Evolutionary conservation across 2,113 vertebrate genomes (phyloP).

Genomic region (Ptyas mucosa): DNA sequence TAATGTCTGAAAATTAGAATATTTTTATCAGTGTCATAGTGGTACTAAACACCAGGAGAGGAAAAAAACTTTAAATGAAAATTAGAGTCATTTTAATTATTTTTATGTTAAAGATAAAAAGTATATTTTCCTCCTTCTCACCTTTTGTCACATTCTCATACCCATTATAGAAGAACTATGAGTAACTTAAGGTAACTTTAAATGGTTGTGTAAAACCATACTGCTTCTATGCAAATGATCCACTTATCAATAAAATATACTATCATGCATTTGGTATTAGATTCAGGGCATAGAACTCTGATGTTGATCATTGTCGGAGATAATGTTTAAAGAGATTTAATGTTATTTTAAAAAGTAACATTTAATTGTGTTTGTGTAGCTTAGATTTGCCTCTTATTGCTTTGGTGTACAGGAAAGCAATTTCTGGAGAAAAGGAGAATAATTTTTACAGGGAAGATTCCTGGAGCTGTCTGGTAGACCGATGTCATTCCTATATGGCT

Average conservation of each 20-base stretch:
- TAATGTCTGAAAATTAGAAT: constrained; percentile 75
- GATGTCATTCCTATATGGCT: not conserved
- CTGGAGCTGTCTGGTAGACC: not conserved
- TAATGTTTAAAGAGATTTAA: not conserved
- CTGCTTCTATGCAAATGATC: not conserved
- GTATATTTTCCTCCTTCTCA: not conserved
- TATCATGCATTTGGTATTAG: not conserved
- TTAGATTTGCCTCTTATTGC: not conserved
- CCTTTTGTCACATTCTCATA: not conserved
- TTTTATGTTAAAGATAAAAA: not conserved
- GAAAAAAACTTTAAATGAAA: not conserved
- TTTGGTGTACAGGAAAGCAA: not conserved
- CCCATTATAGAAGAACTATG: not conserved
- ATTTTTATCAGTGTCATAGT: constrained; percentile 67
- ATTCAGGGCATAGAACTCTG: not conserved
- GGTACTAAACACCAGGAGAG: not conserved
- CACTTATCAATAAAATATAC: not conserved
- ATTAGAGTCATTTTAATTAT: not conserved
- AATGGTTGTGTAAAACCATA: not conserved
- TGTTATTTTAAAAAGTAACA: not conserved
- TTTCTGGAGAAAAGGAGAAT: not conserved
- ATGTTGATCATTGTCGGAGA: not conserved
- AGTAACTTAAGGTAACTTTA: not conserved
- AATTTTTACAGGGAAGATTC: not conserved
- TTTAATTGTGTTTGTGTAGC: not conserved